Evolutionary conservation across 2,797 vertebrate species (phyloP), one percentile per base, ranked within the genome.

Genomic region (Enteromius radiatus): DNA sequence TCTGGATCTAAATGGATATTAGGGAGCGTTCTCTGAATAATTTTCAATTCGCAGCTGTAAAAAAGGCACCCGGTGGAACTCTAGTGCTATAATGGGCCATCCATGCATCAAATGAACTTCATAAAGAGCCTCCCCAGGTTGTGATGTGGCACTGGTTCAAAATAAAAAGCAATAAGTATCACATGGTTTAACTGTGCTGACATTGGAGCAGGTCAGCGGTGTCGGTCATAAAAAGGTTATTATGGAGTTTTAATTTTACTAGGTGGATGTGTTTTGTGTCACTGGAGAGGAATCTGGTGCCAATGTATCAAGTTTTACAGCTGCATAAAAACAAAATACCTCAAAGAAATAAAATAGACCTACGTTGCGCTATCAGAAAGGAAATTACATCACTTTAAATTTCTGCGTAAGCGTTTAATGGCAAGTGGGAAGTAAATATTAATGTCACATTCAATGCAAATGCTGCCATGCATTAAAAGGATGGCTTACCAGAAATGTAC

Each of bases 261-360:
- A 76, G 87, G 73, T 89, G 84, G 85, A 59, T 52, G 67, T 83
- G 84, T 87, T 87, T 83, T 82, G 83, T 90, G 91, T 91, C 87
- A 91, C 64, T 41, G 73, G 67, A 87, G 64, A 77, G 80, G 75
- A 79, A 87, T 85, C 75, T 41, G n/a, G 26, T 41, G 87, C 78
- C 80, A 85, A 78, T 86, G 78, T 88, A 87, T 83, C 84, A 65
- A 45, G 83, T 88, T 89, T 85, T 86, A 87, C 82, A 87, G 87
- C 76, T 87, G 77, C 80, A 74, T 88, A 89, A 83, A 68, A 87
- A 80, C 63, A 84, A 86, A 84, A 84, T 21, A 86, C 49, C 79
- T 86, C 77, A 45, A 78, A 84, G 87, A 88, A 88, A 90, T 91
- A 91, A 28, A 75, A 49, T 45, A 83, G 23, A 23, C n/a, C 68